Base-by-base conservation (phyloP, 2,888 invertebrate species). In the Psylliodes chrysocephalus region DNA sequence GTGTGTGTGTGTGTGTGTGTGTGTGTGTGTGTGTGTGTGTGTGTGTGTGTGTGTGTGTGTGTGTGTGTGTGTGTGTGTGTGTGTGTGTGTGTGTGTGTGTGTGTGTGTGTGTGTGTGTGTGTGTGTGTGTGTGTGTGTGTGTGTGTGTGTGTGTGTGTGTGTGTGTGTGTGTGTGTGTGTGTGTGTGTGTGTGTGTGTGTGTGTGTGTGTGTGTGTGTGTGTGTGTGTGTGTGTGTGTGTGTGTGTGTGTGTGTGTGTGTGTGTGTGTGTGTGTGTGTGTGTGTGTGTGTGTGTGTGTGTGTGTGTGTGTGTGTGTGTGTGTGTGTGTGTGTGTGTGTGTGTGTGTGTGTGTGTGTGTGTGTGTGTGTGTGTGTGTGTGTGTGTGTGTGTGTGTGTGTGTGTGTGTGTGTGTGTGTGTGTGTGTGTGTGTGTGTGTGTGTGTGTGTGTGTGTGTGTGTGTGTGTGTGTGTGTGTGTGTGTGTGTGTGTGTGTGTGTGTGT, bases 341-440 rank as follows among this genome's bases (percentile, higher is more conserved):
- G 42, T 42, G 42, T 42, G 42, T 42, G 42, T 42, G 42, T 42
- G 42, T 42, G 42, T 42, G 8, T 60, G 35, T 52, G 35, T 33
- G 60, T 14, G 47, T 49, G 47, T 49, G 47, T 49, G 47, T 49
- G 47, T 12, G 40, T 40, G 40, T 40, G n/a, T 40, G 40, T 40
- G 40, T 40, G n/a, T 40, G 40, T 40, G n/a, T 40, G n/a, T 40
- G 40, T n/a, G 14, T 40, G 14, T 40, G 40, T 40, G 14, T 14
- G 14, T 14, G 14, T 12, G 40, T 14, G 40, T 40, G 12, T 40
- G 14, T 12, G 40, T 40, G 40, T 40, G 14, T 42, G 42, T 42
- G 42, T 42, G 42, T 42, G 42, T 42, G 42, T 42, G 42, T 42
- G 42, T 42, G 42, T 42, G 42, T 42, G 42, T 42, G 42, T 42